Evolutionary conservation across 2,797 vertebrate species (phyloP).

Genomic region (Microtus agrestis): DNA sequence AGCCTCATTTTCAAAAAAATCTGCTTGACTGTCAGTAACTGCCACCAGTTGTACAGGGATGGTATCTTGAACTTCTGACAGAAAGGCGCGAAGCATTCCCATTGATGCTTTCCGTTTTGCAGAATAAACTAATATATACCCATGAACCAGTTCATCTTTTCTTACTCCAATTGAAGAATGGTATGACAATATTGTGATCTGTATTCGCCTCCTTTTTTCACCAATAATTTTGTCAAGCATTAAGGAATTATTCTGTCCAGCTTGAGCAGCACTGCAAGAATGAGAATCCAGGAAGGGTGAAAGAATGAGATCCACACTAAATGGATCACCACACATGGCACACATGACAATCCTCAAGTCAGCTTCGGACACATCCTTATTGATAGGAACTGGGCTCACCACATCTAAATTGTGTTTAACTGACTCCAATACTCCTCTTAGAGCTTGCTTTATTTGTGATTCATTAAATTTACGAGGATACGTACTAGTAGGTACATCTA

Average conservation of each 20-base stretch:
- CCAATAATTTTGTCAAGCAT: constrained; percentile 99
- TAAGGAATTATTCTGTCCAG: constrained; percentile 96
- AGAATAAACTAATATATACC: constrained; percentile 98
- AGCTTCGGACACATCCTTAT: constrained; percentile 98
- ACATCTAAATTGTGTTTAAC: constrained; percentile 97
- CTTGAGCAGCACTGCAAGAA: constrained; percentile 97
- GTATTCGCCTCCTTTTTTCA: constrained; percentile 96
- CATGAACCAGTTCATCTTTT: constrained; percentile 98
- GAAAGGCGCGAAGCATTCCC: constrained; percentile 98
- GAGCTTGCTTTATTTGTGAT: constrained; percentile 97
- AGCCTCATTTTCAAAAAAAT: constrained; percentile 98
- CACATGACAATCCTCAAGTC: constrained; percentile 99
- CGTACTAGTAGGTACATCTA: constrained; percentile 95
- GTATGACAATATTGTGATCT: constrained; percentile 97
- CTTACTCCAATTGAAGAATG: constrained; percentile 98
- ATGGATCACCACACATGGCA: constrained; percentile 99
- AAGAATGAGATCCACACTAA: constrained; percentile 99
- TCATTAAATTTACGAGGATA: constrained; percentile 99
- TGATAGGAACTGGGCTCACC: constrained; percentile 94
- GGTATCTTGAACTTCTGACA: constrained; percentile 98
- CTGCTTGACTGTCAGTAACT: constrained; percentile 98
- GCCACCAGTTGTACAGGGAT: constrained; percentile 99
- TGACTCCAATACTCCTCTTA: constrained; percentile 96
- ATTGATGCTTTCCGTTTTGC: constrained; percentile 99
- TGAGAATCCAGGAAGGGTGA: constrained; percentile 99